phyloP scores from a whole-genome alignment of 2,888 invertebrate genomes.

The Celastrina argiolus region DNA sequence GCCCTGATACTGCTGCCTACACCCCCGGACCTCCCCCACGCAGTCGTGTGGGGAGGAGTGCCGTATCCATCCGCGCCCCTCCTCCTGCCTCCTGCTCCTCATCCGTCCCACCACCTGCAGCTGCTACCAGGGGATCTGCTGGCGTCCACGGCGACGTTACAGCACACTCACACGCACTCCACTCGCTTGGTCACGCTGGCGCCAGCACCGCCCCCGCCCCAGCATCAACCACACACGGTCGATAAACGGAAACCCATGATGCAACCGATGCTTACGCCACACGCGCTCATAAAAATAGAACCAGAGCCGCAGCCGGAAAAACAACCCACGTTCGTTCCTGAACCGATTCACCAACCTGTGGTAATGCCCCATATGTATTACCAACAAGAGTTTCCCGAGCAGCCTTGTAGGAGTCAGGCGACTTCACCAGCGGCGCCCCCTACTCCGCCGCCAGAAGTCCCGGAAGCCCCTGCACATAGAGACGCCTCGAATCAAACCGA shows the following conservation, averaged over 20 bases:
- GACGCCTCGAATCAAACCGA: conserved; percentile 92
- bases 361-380: conserved; percentile 78
- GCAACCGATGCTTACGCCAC: conserved; percentile 66
- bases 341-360: conserved; percentile 72
- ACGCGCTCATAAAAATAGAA: conserved; percentile 84
- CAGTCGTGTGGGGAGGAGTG: conserved; percentile 86
- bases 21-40: conserved; percentile 83
- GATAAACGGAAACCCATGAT: conserved; percentile 73
- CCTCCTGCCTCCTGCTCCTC: conserved; percentile 67
- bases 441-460: conserved; percentile 70
- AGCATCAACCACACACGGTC: conserved; percentile 46
- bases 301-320: conserved; percentile 78
- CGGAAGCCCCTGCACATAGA: conserved; percentile 81
- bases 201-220: conserved; percentile 72
- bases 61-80: conserved; percentile 65
- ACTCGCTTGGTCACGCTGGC: conserved; percentile 82
- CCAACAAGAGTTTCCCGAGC: conserved; percentile 69
- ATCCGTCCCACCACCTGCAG: conserved; percentile 81
- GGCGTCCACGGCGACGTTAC: conserved; percentile 80
- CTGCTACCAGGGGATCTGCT: conserved; percentile 82
- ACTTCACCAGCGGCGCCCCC: conserved; percentile 80
- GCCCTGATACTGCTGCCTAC: conserved; percentile 88
- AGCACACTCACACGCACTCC: conserved; percentile 83
- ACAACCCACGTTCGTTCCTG: conserved; percentile 62
- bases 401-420: conserved; percentile 73